Conservation (phyloP, 2,888 invertebrate genomes). For the Lasius platythorax region DNA sequence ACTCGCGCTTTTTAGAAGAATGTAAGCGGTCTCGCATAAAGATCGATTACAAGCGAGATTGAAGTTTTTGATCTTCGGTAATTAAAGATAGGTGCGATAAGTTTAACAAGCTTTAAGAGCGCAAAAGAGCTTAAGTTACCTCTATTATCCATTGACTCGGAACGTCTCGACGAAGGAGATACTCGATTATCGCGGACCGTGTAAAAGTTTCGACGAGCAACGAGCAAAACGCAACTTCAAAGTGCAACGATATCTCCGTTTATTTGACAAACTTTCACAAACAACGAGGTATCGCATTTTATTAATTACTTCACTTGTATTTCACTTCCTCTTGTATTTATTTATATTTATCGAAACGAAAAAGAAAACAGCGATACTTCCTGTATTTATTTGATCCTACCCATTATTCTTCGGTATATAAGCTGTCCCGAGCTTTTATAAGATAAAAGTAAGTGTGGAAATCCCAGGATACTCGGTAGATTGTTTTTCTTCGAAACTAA, state of each 20-base stretch:
- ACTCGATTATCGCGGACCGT: constrained; percentile 1
- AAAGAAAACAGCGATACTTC: not conserved
- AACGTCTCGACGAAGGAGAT: not conserved
- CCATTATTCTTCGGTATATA: constrained; percentile 6
- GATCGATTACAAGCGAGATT: not conserved
- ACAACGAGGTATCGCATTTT: not conserved
- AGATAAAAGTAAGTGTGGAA: not conserved
- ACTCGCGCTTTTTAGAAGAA: not conserved
- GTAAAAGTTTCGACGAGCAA: constrained; percentile 5
- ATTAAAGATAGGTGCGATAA: constrained; percentile 9
- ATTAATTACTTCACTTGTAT: constrained; percentile 7
- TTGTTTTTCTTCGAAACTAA: constrained; percentile 30
- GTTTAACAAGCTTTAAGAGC: not conserved
- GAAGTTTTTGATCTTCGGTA: not conserved
- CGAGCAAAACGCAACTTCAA: not conserved
- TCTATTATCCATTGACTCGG: constrained; percentile 7
- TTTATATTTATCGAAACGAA: constrained; percentile 2
- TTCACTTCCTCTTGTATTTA: not conserved
- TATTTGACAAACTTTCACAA: not conserved
- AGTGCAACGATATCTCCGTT: not conserved
- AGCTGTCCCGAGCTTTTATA: not conserved
- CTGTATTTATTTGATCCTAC: constrained; percentile 22
- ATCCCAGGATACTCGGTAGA: not conserved
- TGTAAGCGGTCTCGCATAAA: constrained; percentile 6
- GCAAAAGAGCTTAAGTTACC: not conserved